Evolutionary conservation across 64 coral and sea anemone genomes (phyloP).

Genomic region (Platygyra sinensis): DNA sequence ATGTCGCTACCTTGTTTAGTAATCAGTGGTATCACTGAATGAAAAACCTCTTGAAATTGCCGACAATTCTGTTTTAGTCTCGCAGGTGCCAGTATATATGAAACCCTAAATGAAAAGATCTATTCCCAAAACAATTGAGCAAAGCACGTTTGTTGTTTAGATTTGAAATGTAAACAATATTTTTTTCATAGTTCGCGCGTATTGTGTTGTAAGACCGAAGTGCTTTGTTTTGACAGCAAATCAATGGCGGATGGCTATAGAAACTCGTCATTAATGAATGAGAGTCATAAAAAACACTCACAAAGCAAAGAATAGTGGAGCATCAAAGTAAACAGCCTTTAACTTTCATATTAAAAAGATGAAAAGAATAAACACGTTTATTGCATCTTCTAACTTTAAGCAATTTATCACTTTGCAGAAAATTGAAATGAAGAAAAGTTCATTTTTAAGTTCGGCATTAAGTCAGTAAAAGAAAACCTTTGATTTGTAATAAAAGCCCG

Average conservation of each 20-base stretch:
- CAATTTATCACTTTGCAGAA: constrained; percentile 22
- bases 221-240: constrained; percentile 18
- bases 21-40: neutral
- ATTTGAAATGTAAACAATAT: constrained; percentile 35
- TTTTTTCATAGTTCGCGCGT: neutral
- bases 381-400: constrained; percentile 7
- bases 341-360: constrained; percentile 49
- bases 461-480: neutral
- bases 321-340: constrained; percentile 26
- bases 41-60: constrained; percentile 1
- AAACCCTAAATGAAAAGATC: neutral
- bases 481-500: neutral
- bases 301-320: constrained; percentile 22
- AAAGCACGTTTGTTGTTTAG: constrained; percentile 26
- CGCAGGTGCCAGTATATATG: constrained; percentile 8
- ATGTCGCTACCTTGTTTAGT: neutral
- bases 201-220: neutral
- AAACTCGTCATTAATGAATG: constrained; percentile 46
- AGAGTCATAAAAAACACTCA: neutral
- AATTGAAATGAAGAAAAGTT: neutral
- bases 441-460: neutral
- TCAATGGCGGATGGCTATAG: neutral
- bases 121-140: constrained; percentile 2
- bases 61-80: constrained; percentile 16
- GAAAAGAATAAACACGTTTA: constrained; percentile 38